Conservation (phyloP, 2,113 vertebrate species). For the Rhinogobius similis region DNA sequence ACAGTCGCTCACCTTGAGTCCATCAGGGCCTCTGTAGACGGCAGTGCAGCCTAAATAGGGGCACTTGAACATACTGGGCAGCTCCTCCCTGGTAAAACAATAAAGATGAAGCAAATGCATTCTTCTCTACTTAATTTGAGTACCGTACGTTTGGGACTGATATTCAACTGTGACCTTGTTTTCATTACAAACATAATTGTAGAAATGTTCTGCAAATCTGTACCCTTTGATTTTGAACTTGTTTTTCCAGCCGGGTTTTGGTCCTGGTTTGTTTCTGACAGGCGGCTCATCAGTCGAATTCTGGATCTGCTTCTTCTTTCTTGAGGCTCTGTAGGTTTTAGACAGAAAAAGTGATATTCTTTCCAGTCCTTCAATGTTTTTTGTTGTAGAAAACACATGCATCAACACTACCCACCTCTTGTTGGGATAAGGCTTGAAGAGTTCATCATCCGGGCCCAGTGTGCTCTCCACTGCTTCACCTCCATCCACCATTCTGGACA, state of each 20-base stretch:
- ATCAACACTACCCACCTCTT: slow-evolving; percentile 78
- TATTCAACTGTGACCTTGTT: too few relatives aligned
- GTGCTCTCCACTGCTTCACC: slow-evolving; percentile 80
- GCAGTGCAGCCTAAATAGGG: slow-evolving; percentile 94
- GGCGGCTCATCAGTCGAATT: slow-evolving; percentile 80
- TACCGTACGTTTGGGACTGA: too few relatives aligned
- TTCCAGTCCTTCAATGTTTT: background rate
- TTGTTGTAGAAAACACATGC: background rate
- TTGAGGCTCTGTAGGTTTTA: slow-evolving; percentile 67
- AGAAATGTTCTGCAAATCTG: background rate
- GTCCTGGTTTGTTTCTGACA: slow-evolving; percentile 90
- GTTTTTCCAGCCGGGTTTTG: slow-evolving; percentile 96
- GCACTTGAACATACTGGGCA: slow-evolving; percentile 97
- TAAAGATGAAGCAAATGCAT: too few relatives aligned
- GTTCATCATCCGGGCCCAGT: slow-evolving; percentile 80
- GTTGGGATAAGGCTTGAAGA: slow-evolving; percentile 81
- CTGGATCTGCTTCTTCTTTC: slow-evolving; percentile 75
- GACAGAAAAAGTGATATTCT: background rate
- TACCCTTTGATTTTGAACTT: slow-evolving; percentile 90
- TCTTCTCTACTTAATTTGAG: too few relatives aligned
- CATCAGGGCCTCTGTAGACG: slow-evolving; percentile 91
- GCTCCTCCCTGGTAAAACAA: slow-evolving; percentile 85
- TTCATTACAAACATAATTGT: too few relatives aligned
- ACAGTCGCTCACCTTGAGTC: slow-evolving; percentile 86
- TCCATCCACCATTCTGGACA: slow-evolving; percentile 78